A percentile compares a stretch with the other conserved stretches of the same genome.
Evolutionary conservation across 2,113 vertebrate genomes (phyloP).

Genomic region (Gobio gobio): DNA sequence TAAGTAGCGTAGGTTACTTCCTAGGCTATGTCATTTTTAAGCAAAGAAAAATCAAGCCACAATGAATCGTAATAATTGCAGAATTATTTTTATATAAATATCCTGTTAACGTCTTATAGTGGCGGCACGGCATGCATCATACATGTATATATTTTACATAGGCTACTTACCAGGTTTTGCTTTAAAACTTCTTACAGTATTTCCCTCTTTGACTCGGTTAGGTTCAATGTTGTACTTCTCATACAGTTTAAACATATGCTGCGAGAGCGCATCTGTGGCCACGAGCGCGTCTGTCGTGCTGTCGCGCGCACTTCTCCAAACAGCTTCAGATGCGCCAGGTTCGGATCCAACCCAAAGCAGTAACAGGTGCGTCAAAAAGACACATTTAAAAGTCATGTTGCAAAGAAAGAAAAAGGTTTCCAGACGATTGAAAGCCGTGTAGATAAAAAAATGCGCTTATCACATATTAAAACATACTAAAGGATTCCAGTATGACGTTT

Average conservation of each 20-base stretch:
- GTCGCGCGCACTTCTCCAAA: constrained; percentile 51
- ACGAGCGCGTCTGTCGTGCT: constrained; percentile 51
- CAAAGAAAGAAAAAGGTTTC: background rate
- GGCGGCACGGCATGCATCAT: background rate
- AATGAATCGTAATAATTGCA: background rate
- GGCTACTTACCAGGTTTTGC: constrained; percentile 61
- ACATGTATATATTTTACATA: background rate
- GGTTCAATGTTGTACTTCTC: constrained; percentile 85
- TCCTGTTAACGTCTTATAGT: background rate
- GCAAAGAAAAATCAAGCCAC: background rate
- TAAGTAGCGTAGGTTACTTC: background rate
- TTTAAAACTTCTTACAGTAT: constrained; percentile 92
- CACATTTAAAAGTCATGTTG: constrained; percentile 63
- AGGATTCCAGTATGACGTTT: constrained; percentile 5
- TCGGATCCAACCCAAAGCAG: constrained; percentile 55
- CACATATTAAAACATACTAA: background rate
- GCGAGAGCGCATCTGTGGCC: constrained; percentile 80
- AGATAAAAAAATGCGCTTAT: background rate
- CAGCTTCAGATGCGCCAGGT: constrained; percentile 50
- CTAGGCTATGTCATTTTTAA: background rate
- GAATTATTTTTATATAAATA: background rate
- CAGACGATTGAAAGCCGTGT: constrained; percentile 33
- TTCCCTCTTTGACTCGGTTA: constrained; percentile 79
- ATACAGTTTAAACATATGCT: constrained; percentile 90
- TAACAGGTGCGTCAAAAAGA: constrained; percentile 63